Base-by-base conservation (phyloP, 2,888 invertebrate genomes). In the Tribolium freemani region DNA sequence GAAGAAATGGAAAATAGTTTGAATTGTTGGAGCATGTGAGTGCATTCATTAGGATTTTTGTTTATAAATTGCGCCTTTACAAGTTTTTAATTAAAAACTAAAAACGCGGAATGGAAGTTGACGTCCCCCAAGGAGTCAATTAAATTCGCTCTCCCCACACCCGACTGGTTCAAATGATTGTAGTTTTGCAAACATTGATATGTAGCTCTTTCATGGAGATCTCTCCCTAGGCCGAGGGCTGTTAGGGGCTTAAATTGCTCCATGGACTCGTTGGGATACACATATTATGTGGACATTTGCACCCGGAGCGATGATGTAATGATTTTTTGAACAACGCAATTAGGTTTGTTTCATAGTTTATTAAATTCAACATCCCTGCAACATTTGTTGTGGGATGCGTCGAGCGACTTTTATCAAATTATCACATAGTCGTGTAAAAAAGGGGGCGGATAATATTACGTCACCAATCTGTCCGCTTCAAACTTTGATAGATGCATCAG, bases 271-370 rank as follows among this genome's bases (percentile, higher is more conserved):
- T 50, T 60, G 71, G 58, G 67, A 71, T 71, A 67, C 57, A 71
- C 64, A 69, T 75, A 76, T 77, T 74, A 77, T 74, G 71, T 69
- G 74, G 83, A 83, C 84, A 84, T 85, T 84, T 82, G 82, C 84
- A 83, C 85, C 85, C 84, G 83, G 79, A 83, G 85, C 85, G 71
- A 74, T 76, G 83, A 81, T 83, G 84, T 86, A 86, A 86, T 86
- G 86, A 86, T 86, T 86, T 86, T 86, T 86, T 85, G 84, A 85
- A 86, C 85, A 73, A 70, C 45, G 83, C 86, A 86, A 86, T 86
- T 86, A 86, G 85, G 85, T 86, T 86, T 85, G 85, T 86, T 86
- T 84, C 83, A 83, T 83, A 81, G 78, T 83, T 83, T 84, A 85
- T 84, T 84, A 83, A 85, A 83, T 84, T 81, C 79, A 84, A 84